Evolutionary conservation across 1,140 invertebrate genomes (phyloP).

Genomic region (Leptinotarsa undecemlineata): DNA sequence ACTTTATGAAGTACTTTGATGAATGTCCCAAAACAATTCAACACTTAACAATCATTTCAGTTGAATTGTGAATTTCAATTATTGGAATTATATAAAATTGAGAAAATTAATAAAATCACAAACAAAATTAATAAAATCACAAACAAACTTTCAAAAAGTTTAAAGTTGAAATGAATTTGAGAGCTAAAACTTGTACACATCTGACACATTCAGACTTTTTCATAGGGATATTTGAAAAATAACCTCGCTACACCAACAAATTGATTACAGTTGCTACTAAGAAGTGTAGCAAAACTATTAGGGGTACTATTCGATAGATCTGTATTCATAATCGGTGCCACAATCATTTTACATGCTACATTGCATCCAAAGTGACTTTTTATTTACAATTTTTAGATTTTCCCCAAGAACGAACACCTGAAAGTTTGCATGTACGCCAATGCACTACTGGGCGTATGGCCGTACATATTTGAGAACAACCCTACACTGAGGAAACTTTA

Average conservation of each 20-base stretch:
- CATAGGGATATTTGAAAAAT: background rate
- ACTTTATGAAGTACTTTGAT: no score
- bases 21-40: no score
- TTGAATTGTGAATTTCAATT: no score
- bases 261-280: background rate
- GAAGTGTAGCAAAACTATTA: background rate
- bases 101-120: no score
- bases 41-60: no score
- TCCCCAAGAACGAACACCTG: conserved; percentile 30
- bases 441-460: conserved; percentile 28
- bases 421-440: conserved; percentile 31
- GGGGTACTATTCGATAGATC: background rate
- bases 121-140: no score
- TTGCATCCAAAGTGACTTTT: no score
- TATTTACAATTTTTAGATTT: conserved; percentile 30
- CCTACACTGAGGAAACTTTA: conserved; percentile 21
- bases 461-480: conserved; percentile 32
- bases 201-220: background rate
- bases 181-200: no score
- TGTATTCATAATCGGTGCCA: background rate
- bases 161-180: no score
- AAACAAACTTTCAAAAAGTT: no score
- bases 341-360: background rate
- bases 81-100: no score
- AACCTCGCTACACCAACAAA: background rate